Percentiles rank a stretch among this genome's conserved stretches.
Evolutionary conservation across 2,888 invertebrate species (phyloP).

Genomic region (Hirtodrosophila confusa): DNA sequence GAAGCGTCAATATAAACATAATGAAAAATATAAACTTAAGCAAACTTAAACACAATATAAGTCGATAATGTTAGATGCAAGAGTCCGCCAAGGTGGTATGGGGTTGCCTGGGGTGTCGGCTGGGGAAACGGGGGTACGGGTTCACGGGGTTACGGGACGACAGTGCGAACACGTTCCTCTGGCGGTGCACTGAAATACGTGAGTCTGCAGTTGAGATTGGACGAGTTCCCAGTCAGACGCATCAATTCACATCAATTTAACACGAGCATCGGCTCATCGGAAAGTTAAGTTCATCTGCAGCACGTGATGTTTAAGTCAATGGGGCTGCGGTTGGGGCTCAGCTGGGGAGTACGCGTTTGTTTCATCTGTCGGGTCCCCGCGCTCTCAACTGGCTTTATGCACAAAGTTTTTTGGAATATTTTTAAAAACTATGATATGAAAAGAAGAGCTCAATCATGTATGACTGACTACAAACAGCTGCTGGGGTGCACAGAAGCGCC

Average conservation of each 20-base stretch:
- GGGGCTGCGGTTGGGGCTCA: slow-evolving; percentile 1
- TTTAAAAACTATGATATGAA: slow-evolving; percentile 38
- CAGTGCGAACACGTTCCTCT: slow-evolving; percentile 57
- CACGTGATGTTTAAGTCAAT: slow-evolving; percentile 53
- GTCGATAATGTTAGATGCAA: slow-evolving; percentile 53
- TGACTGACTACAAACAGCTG: slow-evolving; percentile 41
- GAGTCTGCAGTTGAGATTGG: slow-evolving; percentile 57
- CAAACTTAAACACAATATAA: slow-evolving; percentile 63
- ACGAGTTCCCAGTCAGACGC: slow-evolving; percentile 33
- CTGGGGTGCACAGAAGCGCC: slow-evolving; percentile 6
- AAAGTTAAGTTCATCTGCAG: slow-evolving; percentile 67
- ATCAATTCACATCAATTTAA: slow-evolving; percentile 63
- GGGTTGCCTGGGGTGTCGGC: neutral
- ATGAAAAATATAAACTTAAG: slow-evolving; percentile 69
- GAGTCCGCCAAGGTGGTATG: neutral
- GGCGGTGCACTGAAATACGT: slow-evolving; percentile 57
- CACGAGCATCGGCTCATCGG: slow-evolving; percentile 58
- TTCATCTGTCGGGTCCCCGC: too few species aligned
- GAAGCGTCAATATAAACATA: slow-evolving; percentile 72
- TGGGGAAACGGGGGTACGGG: neutral
- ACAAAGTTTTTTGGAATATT: slow-evolving; percentile 26
- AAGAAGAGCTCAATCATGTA: slow-evolving; percentile 45
- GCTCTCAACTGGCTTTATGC: slow-evolving; percentile 13
- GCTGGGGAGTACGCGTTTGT: neutral
- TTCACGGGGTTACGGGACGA: slow-evolving; percentile 9